Percentiles rank a stretch among this genome's conserved stretches.
Evolutionary conservation across 2,113 vertebrate genomes (phyloP).

Genomic region (Cairina moschata): DNA sequence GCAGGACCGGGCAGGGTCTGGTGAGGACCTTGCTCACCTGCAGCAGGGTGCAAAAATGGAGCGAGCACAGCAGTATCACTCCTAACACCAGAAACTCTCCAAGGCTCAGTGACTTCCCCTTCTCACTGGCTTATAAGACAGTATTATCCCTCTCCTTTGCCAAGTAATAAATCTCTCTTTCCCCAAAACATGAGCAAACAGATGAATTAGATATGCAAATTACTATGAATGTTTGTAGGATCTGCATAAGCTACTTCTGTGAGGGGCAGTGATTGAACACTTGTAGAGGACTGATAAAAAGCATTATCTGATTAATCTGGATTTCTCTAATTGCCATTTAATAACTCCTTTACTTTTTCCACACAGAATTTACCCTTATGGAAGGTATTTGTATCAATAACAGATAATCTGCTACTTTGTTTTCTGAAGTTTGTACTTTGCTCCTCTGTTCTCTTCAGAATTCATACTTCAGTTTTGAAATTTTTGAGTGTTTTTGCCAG

Average conservation of each 20-base stretch:
- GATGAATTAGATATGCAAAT: not conserved
- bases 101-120: not conserved
- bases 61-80: rapidly evolving
- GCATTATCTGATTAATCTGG: not conserved
- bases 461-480: not conserved
- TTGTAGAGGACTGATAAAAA: not conserved
- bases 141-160: not conserved
- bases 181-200: not conserved
- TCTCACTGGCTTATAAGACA: not conserved
- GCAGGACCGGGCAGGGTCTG: not conserved
- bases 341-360: not conserved
- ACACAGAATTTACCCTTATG: not conserved
- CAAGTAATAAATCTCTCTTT: not conserved
- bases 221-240: not conserved
- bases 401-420: not conserved
- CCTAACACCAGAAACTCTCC: not conserved
- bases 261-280: not conserved
- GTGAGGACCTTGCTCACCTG: rapidly evolving
- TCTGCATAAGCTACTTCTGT: not conserved
- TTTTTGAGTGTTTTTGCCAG: not conserved
- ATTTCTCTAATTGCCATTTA: not conserved
- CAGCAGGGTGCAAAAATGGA: rapidly evolving
- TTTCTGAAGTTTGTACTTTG: not conserved
- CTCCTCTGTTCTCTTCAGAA: not conserved
- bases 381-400: not conserved